Evolutionary conservation across 2,888 invertebrate genomes (phyloP), one percentile per base, ranked within the genome.

Genomic region (Pachycephus smyrnensis): DNA sequence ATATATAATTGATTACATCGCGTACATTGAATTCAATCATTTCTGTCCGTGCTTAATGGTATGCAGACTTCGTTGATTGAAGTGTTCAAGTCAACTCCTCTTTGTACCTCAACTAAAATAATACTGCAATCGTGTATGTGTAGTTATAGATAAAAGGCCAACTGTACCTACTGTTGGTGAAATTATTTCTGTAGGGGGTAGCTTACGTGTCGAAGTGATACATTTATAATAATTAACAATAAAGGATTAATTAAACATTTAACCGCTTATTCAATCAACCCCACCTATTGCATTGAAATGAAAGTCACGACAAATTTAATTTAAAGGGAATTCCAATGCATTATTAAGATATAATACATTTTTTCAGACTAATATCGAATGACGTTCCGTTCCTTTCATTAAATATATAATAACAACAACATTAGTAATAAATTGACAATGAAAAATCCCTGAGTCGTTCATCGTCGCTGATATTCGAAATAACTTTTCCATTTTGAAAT

Each of bases 221-320:
- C 88, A 89, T 89, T 89, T 89, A 89, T 89, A 88, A 88, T 82
- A 88, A 86, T 80, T 79, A 81, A 86, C 85, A 89, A 89, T 89
- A 89, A 89, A 89, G 86, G 87, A 89, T 86, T 32, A 32, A 71
- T 71, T 71, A 71, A 71, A 31, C 71, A 71, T 15, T 55, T 55
- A 55, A 23, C 23, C 40, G 40, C 23, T 55, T 55, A 55, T 55
- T 55, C 23, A 55, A 23, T 55, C 40, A 55, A 55, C 2, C 40
- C 40, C 40, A 4, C 40, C 23, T 23, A 23, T 55, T 55, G 9
- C 40, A 55, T 55, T 55, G 9, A 9, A 55, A 55, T 55, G 1
- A 55, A 55, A 55, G 23, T 55, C 4, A 40, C 15, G 40, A 15
- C 4, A 15, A 12, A 40, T 15, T 40, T 15, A 40, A 15, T 40